Percentiles rank a stretch among this genome's conserved stretches.
Evolutionary conservation across 2,888 invertebrate species (phyloP).

Genomic region (Eremobia ochroleuca): DNA sequence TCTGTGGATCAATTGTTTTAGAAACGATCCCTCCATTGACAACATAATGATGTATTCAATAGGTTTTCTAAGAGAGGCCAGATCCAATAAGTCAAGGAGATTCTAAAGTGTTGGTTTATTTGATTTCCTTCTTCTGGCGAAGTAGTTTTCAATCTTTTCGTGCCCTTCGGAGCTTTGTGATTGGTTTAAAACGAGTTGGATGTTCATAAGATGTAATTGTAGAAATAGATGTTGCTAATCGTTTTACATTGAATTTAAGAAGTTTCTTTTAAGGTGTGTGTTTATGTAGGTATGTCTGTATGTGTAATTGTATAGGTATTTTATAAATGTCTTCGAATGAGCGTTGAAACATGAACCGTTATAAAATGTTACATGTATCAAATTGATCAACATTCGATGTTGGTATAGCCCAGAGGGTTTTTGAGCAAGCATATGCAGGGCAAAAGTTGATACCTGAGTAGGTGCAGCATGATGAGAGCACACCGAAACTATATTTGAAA

Average conservation of each 20-base stretch:
- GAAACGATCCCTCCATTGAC: constrained; percentile 32
- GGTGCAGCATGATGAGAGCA: too few relatives aligned
- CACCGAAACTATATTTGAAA: too few relatives aligned
- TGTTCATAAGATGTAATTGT: constrained; percentile 2
- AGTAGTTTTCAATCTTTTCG: constrained; percentile 34
- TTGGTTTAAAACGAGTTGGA: constrained; percentile 16
- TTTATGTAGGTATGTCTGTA: not conserved
- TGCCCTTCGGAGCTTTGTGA: constrained; percentile 10
- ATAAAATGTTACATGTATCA: too few relatives aligned
- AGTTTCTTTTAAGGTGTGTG: not conserved
- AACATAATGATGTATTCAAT: constrained; percentile 45
- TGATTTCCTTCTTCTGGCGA: constrained; percentile 23
- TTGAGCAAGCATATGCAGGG: too few relatives aligned
- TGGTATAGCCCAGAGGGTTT: too few relatives aligned
- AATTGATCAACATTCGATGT: too few relatives aligned
- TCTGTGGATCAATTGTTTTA: constrained; percentile 47
- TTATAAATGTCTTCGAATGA: not conserved
- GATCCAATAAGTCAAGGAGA: constrained; percentile 46
- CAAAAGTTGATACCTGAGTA: too few relatives aligned
- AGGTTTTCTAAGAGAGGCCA: constrained; percentile 23
- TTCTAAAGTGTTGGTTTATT: constrained; percentile 40
- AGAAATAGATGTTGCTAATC: not conserved
- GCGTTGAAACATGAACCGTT: not conserved
- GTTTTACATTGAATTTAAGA: not conserved
- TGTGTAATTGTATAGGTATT: not conserved